phyloP scores from a whole-genome alignment of 2,113 vertebrate genomes.

The Atlantisia rogersi region DNA sequence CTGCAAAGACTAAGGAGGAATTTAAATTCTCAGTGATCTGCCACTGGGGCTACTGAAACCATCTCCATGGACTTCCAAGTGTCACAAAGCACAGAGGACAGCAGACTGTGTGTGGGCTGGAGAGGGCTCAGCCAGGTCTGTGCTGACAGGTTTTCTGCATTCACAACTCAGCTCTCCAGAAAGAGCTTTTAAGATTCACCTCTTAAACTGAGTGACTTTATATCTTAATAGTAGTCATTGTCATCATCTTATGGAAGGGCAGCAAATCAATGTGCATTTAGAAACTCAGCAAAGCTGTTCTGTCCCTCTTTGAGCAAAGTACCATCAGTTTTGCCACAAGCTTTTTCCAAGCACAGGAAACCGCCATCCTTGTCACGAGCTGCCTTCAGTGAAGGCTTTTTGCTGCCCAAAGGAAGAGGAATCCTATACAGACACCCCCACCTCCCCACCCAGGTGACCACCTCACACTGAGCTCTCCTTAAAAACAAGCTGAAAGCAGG shows the following conservation, averaged over 20 bases:
- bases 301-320: neutral
- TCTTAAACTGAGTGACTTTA: neutral
- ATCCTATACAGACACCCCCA: neutral
- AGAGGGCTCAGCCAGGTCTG: neutral
- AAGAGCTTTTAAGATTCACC: neutral
- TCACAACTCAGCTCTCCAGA: neutral
- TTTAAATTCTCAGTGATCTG: neutral
- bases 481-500: neutral
- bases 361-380: neutral
- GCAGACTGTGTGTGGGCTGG: neutral
- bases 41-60: neutral
- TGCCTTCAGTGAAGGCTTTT: neutral
- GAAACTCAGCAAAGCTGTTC: neutral
- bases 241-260: neutral
- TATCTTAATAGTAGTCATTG: too few relatives aligned
- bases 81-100: accelerated
- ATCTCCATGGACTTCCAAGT: neutral
- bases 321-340: neutral
- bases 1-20: neutral
- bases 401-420: accelerated
- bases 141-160: accelerated
- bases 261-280: neutral
- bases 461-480: neutral
- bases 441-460: neutral
- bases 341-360: neutral